A percentile compares a stretch with the other conserved stretches of the same genome.
These are phyloP conservation scores for Petrocephalus sullivani DNA, from an alignment of 2,797 vertebrate genomes.

Conservation along the genomic window DNA sequence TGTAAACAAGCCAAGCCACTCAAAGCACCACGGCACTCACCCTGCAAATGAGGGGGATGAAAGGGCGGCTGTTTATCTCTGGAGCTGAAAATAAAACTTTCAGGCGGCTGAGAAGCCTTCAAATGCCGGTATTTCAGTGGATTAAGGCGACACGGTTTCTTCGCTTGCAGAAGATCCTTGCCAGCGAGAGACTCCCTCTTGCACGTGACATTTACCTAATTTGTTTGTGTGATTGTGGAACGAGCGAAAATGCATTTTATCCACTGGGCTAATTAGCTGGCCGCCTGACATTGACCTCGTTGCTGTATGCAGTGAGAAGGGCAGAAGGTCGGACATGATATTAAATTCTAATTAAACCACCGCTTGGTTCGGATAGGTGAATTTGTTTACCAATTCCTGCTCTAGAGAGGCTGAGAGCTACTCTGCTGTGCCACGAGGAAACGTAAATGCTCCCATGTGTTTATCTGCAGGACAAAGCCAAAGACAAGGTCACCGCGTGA, in stretches of 20 bases:
- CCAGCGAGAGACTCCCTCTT: not conserved
- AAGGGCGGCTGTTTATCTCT: not conserved
- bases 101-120: not conserved
- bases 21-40: not conserved
- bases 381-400: not conserved
- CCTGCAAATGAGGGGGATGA: not conserved
- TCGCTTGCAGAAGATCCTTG: not conserved
- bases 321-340: constrained; percentile 5
- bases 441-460: not conserved
- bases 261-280: constrained; percentile 4
- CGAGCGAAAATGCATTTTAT: not conserved
- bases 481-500: not conserved
- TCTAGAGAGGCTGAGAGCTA: not conserved
- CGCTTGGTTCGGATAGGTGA: not conserved
- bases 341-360: constrained; percentile 13
- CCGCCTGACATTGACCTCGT: not conserved
- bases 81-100: not conserved
- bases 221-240: constrained; percentile 8
- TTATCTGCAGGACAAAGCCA: not conserved
- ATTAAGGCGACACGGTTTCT: constrained; percentile 1
- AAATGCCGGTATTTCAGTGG: not conserved
- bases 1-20: not conserved
- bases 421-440: not conserved
- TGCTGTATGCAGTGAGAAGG: constrained; percentile 1
- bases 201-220: constrained; percentile 8